These are phyloP conservation scores for Balanococcus diminutus DNA, from an alignment of 2,888 invertebrate genomes.

Conservation along the genomic window DNA sequence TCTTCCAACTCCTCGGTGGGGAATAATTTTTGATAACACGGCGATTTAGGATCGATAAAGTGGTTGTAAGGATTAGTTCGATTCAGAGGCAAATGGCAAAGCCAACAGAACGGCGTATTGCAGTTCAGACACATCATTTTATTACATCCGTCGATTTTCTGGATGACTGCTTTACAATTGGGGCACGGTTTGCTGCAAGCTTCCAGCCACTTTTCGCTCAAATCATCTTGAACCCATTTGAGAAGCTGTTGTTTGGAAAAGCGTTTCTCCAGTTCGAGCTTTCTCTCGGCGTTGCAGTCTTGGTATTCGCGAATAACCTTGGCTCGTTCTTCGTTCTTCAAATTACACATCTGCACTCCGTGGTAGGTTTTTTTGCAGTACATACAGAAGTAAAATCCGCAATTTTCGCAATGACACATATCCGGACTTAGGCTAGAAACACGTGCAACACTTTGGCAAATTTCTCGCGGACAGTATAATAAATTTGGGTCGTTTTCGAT, in stretches of 20 bases:
- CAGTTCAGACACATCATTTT: slow-evolving; percentile 50
- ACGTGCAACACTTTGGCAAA: slow-evolving; percentile 45
- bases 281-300: background rate
- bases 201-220: slow-evolving; percentile 16
- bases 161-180: slow-evolving; percentile 29
- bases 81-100: slow-evolving; percentile 12
- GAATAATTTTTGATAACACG: slow-evolving; percentile 44
- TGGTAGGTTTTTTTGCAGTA: slow-evolving; percentile 45
- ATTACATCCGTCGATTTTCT: slow-evolving; percentile 45
- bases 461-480: slow-evolving; percentile 46
- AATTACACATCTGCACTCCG: slow-evolving; percentile 36
- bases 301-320: slow-evolving; percentile 42
- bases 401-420: slow-evolving; percentile 31
- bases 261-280: slow-evolving; percentile 36
- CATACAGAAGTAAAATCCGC: slow-evolving; percentile 42
- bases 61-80: slow-evolving; percentile 1
- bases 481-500: slow-evolving; percentile 46
- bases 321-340: slow-evolving; percentile 32
- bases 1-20: background rate
- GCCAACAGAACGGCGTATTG: slow-evolving; percentile 45
- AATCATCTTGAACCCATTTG: slow-evolving; percentile 46
- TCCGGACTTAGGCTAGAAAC: background rate
- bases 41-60: background rate
- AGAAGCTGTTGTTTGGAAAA: slow-evolving; percentile 22
- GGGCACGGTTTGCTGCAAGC: slow-evolving; percentile 46